These are phyloP conservation scores for Drosophila pegasa DNA, from an alignment of 2,888 invertebrate species.

Conservation along the genomic window DNA sequence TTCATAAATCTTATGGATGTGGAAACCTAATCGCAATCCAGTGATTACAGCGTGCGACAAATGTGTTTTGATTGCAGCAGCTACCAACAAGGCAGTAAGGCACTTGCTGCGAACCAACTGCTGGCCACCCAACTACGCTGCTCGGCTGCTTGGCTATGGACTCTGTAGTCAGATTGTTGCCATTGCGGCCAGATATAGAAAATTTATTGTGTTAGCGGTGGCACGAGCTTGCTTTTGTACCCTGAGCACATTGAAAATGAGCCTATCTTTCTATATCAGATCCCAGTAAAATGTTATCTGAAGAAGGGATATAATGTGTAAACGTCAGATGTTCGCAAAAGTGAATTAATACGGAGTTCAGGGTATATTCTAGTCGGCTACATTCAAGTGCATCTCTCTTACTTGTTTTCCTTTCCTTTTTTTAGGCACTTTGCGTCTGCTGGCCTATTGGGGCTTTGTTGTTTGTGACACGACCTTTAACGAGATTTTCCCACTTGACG, in stretches of 20 bases:
- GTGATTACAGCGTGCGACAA: constrained; percentile 52
- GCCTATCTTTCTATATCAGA: too few relatives aligned
- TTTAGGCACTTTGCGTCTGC: constrained; percentile 55
- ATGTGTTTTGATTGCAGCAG: constrained; percentile 66
- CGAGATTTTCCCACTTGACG: constrained; percentile 75
- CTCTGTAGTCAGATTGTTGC: constrained; percentile 41
- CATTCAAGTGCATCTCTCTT: neutral
- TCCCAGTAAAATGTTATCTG: too few relatives aligned
- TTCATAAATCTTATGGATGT: constrained; percentile 52
- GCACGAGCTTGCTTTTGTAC: constrained; percentile 67
- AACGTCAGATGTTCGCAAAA: neutral
- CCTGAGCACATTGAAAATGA: neutral
- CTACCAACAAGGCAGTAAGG: constrained; percentile 37
- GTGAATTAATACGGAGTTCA: neutral
- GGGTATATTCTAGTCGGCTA: neutral
- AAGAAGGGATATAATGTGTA: neutral
- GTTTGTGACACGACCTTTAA: constrained; percentile 76
- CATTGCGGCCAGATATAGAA: constrained; percentile 56
- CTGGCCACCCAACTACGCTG: constrained; percentile 67
- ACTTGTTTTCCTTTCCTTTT: constrained; percentile 25
- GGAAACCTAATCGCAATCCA: constrained; percentile 35
- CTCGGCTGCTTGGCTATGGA: constrained; percentile 14
- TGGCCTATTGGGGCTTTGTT: constrained; percentile 56
- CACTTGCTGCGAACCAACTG: constrained; percentile 17
- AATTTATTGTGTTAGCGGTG: constrained; percentile 72